Evolutionary conservation across 53 echinoderm and acorn worm genomes (phyloP).

Genomic region (Mesocentrotus franciscanus): DNA sequence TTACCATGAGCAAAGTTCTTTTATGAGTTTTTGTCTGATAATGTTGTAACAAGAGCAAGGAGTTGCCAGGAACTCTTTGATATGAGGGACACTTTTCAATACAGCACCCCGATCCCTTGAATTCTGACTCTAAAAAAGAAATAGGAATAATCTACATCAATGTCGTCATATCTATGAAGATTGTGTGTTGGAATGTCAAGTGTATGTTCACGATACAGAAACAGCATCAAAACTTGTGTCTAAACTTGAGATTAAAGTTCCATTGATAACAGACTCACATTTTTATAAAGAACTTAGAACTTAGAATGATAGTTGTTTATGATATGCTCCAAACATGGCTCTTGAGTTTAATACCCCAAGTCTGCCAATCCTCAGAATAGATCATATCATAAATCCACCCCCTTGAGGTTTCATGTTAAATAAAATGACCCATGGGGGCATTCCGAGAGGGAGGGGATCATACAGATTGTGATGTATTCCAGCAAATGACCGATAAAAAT

Average conservation of each 20-base stretch:
- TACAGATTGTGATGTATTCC: slow-evolving; percentile 1
- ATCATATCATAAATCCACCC: slow-evolving; percentile 1
- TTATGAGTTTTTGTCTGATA: neutral
- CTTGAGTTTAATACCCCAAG: slow-evolving; percentile 8
- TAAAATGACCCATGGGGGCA: neutral
- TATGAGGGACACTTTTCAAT: neutral
- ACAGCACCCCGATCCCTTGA: neutral
- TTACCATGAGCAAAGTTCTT: neutral
- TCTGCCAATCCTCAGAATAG: neutral
- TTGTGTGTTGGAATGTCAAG: neutral
- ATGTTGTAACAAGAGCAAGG: neutral
- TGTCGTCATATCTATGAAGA: neutral
- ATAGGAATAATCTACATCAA: neutral
- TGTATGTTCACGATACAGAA: neutral
- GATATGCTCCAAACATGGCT: neutral
- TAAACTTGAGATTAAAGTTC: slow-evolving; percentile 5
- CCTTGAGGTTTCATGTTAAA: neutral
- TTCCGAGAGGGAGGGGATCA: neutral
- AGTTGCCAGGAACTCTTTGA: neutral
- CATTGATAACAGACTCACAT: neutral
- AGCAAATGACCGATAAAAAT: slow-evolving; percentile 21
- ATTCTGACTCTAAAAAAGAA: neutral
- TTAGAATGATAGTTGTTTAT: neutral
- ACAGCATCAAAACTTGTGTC: neutral
- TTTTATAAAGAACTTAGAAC: neutral